A percentile compares a stretch with the other conserved stretches of the same genome.
Evolutionary conservation across 1,140 invertebrate genomes (phyloP).

Genomic region (Campodea augens): DNA sequence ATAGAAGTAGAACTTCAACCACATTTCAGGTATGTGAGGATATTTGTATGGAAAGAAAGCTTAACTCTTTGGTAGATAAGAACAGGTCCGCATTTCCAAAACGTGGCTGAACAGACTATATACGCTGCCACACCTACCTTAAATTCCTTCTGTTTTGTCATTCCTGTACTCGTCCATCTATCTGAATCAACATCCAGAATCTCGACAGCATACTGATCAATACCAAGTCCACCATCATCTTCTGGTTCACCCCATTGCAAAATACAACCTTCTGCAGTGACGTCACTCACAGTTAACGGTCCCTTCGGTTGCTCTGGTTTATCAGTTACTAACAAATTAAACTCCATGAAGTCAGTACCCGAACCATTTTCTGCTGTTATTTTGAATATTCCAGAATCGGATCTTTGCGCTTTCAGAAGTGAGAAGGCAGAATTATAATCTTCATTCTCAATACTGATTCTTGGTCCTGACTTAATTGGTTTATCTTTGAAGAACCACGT

Average conservation of each 20-base stretch:
- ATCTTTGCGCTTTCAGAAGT: too few species aligned
- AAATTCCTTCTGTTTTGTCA: slow-evolving; percentile 74
- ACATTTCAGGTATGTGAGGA: too few species aligned
- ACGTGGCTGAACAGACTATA: too few species aligned
- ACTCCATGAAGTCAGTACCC: slow-evolving; percentile 76
- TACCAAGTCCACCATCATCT: slow-evolving; percentile 83
- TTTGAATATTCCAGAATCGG: too few species aligned
- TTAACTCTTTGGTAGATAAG: too few species aligned
- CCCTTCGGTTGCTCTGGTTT: slow-evolving; percentile 49
- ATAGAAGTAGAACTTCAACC: too few species aligned
- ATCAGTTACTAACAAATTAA: slow-evolving; percentile 75
- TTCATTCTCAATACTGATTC: slow-evolving; percentile 23
- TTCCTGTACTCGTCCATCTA: slow-evolving; percentile 79
- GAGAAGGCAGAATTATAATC: slow-evolving; percentile 30
- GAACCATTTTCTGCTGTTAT: slow-evolving; percentile 88
- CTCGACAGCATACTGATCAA: slow-evolving; percentile 86
- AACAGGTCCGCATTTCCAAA: too few species aligned
- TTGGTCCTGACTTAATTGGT: slow-evolving; percentile 16
- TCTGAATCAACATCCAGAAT: slow-evolving; percentile 85
- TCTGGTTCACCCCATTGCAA: slow-evolving; percentile 87
- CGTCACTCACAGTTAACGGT: slow-evolving; percentile 63
- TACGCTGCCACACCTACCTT: slow-evolving; percentile 38
- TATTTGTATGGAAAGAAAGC: too few species aligned
- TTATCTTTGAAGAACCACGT: too few species aligned
- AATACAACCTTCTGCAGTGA: slow-evolving; percentile 77